Conservation (phyloP, 2,888 invertebrate genomes). For the Stenichneumon culpator region DNA sequence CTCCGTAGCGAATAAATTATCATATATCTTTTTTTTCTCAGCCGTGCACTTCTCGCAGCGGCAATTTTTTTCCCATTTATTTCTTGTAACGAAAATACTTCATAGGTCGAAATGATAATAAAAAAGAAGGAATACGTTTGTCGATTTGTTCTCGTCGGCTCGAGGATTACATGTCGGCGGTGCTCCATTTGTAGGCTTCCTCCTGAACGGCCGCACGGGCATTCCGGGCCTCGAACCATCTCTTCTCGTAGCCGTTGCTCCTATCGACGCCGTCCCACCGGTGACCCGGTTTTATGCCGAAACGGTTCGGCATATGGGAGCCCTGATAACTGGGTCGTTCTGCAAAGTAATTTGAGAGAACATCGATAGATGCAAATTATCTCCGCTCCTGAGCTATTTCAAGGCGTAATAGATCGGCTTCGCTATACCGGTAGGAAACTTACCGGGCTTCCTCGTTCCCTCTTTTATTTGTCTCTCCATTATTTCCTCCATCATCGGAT, state of each 20-base stretch:
- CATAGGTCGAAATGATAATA: not conserved
- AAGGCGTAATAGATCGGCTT: not conserved
- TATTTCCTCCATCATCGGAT: slow-evolving; percentile 97
- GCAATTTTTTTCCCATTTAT: not conserved
- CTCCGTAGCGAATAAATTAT: not conserved
- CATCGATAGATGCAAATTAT: slow-evolving; percentile 22
- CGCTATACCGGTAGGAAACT: slow-evolving; percentile 32
- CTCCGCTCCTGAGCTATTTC: not conserved
- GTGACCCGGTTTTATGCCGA: slow-evolving; percentile 96
- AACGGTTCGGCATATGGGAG: slow-evolving; percentile 96
- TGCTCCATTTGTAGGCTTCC: slow-evolving; percentile 97
- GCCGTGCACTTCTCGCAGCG: not conserved
- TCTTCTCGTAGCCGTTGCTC: slow-evolving; percentile 97
- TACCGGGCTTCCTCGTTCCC: slow-evolving; percentile 86
- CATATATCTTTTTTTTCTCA: not conserved
- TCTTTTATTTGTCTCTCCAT: slow-evolving; percentile 89
- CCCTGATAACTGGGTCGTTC: slow-evolving; percentile 93
- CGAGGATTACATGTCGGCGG: slow-evolving; percentile 93
- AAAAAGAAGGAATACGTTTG: not conserved
- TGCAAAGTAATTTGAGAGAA: slow-evolving; percentile 76
- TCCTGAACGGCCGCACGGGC: slow-evolving; percentile 91
- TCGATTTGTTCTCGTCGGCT: not conserved
- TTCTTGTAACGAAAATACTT: slow-evolving; percentile 30
- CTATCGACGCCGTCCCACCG: slow-evolving; percentile 99
- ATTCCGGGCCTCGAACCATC: slow-evolving; percentile 93